These are phyloP conservation scores for Aplodontia rufa DNA, from an alignment of 2,113 vertebrate species.

Conservation along the genomic window DNA sequence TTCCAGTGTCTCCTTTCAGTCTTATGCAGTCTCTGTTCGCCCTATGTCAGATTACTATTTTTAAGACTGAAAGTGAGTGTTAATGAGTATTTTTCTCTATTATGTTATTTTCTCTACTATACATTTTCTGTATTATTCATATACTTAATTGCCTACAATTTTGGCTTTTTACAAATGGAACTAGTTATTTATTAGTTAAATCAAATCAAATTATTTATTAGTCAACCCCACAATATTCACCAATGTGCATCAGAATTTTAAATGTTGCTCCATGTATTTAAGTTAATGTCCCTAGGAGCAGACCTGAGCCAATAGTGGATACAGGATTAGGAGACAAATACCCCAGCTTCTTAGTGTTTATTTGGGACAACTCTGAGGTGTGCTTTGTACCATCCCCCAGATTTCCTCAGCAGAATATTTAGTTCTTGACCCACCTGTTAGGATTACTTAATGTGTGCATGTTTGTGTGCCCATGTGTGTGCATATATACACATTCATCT, in stretches of 20 bases:
- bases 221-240: neutral
- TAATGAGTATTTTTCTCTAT: neutral
- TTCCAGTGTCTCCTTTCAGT: too few species aligned
- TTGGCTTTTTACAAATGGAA: conserved; percentile 11
- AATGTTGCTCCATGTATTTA: neutral
- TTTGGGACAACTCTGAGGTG: neutral
- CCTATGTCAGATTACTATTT: neutral
- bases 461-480: neutral
- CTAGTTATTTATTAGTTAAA: neutral
- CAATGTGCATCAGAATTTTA: neutral
- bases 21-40: neutral
- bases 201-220: neutral
- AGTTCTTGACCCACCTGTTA: neutral
- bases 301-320: neutral
- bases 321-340: neutral
- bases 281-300: neutral
- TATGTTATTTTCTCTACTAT: neutral
- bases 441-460: neutral
- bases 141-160: conserved; percentile 1
- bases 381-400: neutral
- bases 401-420: neutral
- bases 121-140: neutral
- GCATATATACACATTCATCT: too few species aligned
- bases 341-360: neutral
- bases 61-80: neutral